Evolutionary conservation across 2,888 invertebrate genomes (phyloP), one percentile per base, ranked within the genome.

Genomic region (Drosophila paranaensis): DNA sequence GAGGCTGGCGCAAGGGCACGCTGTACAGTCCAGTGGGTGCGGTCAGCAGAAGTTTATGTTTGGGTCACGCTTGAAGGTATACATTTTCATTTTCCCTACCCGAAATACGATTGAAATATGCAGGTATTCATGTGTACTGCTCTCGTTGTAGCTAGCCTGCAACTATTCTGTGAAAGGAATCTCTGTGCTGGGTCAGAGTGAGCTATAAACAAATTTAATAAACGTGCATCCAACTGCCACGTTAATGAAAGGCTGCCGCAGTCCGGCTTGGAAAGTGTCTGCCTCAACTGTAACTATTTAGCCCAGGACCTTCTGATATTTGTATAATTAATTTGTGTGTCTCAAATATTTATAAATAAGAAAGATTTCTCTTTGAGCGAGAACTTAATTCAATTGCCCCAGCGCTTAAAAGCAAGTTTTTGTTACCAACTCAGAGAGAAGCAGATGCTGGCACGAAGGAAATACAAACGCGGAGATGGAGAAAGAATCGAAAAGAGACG

Each of bases 331-430:
- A 84, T 89, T 82, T 76, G 67, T 71, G 69, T 66, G 16, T 25
- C 16, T 79, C 48, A 89, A 84, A 76, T 67, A 84, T 79, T 84
- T 70, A 78, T 71, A 71, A 54, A 69, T 60, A 71, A 30, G 9
- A 74, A 33, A 76, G 57, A 75, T 71, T 87, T 75, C 77, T 71
- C 85, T 87, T 87, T 82, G 82, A 71, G 68, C 53, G 45, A n/a
- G 53, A 87, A 66, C 77, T 82, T 89, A 84, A 84, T 84, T 87
- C 79, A 84, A 84, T 83, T 89, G 88, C 79, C 79, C 74, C 76
- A 84, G 85, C 88, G 84, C 89, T 89, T 85, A 79, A 74, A 70
- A 58, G 64, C 50, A 88, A 82, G 69, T 88, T 82, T 82, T 68
- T 77, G 81, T 71, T 62, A 64, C 55, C 70, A 63, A 61, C 67